phyloP scores from a whole-genome alignment of 2,888 invertebrate genomes.

The Spodoptera picta region DNA sequence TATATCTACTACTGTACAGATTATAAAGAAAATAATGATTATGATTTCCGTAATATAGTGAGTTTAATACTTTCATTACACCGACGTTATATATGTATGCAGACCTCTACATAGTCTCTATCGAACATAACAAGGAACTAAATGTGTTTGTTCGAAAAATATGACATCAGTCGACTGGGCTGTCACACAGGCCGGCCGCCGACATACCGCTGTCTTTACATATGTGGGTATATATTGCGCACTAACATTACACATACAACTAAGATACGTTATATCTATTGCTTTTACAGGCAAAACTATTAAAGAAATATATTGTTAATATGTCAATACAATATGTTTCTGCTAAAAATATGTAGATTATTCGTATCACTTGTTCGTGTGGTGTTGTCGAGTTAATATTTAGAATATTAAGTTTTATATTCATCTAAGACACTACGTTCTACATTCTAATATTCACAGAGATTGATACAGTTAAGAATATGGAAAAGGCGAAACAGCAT shows the following conservation, averaged over 20 bases:
- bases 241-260: constrained; percentile 43
- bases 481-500: constrained; percentile 84
- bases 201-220: constrained; percentile 68
- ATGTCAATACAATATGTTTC: constrained; percentile 69
- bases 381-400: constrained; percentile 87
- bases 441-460: constrained; percentile 87
- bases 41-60: constrained; percentile 71
- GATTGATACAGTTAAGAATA: constrained; percentile 81
- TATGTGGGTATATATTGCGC: constrained; percentile 68
- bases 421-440: constrained; percentile 86
- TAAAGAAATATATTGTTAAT: constrained; percentile 78
- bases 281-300: constrained; percentile 80
- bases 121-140: constrained; percentile 49
- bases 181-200: constrained; percentile 75
- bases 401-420: constrained; percentile 85
- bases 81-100: constrained; percentile 55
- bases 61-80: constrained; percentile 68
- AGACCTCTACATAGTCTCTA: constrained; percentile 48
- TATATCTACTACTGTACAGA: constrained; percentile 85
- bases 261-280: constrained; percentile 76
- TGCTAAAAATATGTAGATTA: constrained; percentile 80
- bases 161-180: constrained; percentile 56
- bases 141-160: constrained; percentile 57
- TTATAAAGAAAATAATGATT: constrained; percentile 76
- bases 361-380: constrained; percentile 86